Conservation (phyloP, 2,888 invertebrate species). For the Limnephilus marmoratus region DNA sequence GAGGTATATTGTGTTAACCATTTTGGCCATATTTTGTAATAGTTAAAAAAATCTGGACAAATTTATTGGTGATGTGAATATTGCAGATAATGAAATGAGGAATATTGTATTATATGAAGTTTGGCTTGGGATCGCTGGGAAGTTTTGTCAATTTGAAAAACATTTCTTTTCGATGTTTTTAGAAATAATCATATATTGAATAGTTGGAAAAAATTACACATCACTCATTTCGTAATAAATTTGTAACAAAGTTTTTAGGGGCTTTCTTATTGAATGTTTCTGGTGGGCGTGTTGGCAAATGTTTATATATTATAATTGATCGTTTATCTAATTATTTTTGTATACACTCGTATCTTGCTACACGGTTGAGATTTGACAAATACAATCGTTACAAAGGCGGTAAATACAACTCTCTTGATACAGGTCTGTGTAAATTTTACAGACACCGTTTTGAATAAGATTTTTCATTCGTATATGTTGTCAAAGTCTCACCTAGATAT, state of each 20-base stretch:
- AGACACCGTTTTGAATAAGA: no score
- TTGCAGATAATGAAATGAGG: neutral
- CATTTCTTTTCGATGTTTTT: neutral
- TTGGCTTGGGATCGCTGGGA: neutral
- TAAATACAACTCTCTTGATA: neutral
- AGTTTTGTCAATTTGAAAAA: conserved; percentile 2
- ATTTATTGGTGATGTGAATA: neutral
- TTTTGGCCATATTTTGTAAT: neutral
- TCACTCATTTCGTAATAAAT: neutral
- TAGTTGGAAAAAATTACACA: neutral
- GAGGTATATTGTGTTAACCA: neutral
- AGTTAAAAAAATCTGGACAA: neutral
- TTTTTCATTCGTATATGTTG: no score
- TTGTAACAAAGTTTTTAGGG: neutral
- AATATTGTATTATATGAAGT: neutral
- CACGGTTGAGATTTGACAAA: neutral
- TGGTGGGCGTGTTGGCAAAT: neutral
- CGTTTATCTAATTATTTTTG: neutral
- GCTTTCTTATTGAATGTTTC: neutral
- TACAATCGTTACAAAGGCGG: neutral
- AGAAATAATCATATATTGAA: neutral
- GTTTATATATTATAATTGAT: neutral
- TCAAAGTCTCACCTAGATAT: no score
- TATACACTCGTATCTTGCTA: neutral
- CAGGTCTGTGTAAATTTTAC: no score